Percentiles rank a stretch among this genome's conserved stretches.
Evolutionary conservation across 2,888 invertebrate genomes (phyloP).

Genomic region (Congeria kusceri): DNA sequence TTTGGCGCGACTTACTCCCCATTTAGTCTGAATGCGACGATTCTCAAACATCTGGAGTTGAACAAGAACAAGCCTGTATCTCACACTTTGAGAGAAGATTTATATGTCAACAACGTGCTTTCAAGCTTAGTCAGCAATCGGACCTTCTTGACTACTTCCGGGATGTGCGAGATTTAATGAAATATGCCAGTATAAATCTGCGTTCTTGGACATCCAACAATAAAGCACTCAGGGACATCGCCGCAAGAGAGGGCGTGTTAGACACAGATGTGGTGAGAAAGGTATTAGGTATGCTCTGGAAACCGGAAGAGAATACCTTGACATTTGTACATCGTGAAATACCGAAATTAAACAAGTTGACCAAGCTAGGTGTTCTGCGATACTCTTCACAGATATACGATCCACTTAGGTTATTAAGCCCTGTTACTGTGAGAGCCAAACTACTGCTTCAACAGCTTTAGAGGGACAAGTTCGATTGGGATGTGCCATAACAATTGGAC

Average conservation of each 20-base stretch:
- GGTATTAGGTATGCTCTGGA: slow-evolving; percentile 34
- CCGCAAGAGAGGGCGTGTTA: background rate
- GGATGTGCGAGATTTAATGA: background rate
- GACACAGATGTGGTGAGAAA: slow-evolving; percentile 22
- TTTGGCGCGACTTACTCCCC: slow-evolving; percentile 8
- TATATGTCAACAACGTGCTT: slow-evolving; percentile 45
- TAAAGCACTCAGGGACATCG: background rate
- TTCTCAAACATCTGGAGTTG: slow-evolving; percentile 28
- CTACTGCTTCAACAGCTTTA: slow-evolving; percentile 38
- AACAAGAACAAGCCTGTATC: slow-evolving; percentile 7
- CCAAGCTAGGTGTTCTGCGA: slow-evolving; percentile 20
- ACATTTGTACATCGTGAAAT: background rate
- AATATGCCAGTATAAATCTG: slow-evolving; percentile 28
- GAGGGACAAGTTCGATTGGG: slow-evolving; percentile 30
- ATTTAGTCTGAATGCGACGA: slow-evolving; percentile 19
- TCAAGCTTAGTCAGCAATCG: slow-evolving; percentile 14
- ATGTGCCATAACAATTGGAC: slow-evolving; percentile 18
- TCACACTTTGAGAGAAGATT: slow-evolving; percentile 14
- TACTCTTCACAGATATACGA: slow-evolving; percentile 6
- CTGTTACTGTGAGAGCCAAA: slow-evolving; percentile 16
- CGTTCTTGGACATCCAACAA: slow-evolving; percentile 32
- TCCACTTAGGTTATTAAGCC: no score
- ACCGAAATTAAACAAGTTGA: background rate
- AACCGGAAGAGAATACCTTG: slow-evolving; percentile 16
- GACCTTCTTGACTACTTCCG: slow-evolving; percentile 7